These are phyloP conservation scores for Orthosia gothica DNA, from an alignment of 2,888 invertebrate genomes.

Conservation along the genomic window DNA sequence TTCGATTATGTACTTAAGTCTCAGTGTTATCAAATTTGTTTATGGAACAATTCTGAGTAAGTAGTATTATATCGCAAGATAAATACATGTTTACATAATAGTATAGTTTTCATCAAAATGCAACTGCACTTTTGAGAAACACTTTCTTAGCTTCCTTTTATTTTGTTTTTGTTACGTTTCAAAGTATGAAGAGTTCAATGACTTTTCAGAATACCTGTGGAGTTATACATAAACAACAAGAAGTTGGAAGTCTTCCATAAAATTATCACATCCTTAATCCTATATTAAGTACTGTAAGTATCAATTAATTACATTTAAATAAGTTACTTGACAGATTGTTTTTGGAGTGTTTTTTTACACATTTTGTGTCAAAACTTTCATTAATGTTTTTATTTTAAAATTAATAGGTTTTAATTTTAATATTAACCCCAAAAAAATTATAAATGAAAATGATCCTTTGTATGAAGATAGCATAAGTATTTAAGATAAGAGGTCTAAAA, in stretches of 20 bases:
- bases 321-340: not conserved
- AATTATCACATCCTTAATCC: constrained; percentile 8
- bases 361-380: not conserved
- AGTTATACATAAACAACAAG: constrained; percentile 51
- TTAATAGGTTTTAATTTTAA: not conserved
- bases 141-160: not conserved
- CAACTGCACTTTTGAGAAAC: constrained; percentile 33
- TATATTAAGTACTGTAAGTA: constrained; percentile 21
- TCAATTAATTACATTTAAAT: not conserved
- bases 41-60: constrained; percentile 48
- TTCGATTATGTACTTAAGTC: constrained; percentile 9
- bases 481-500: too few relatives aligned
- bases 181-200: constrained; percentile 23
- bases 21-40: constrained; percentile 11
- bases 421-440: not conserved
- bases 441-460: too few relatives aligned
- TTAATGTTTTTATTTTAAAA: not conserved
- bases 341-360: not conserved
- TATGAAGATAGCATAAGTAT: not conserved
- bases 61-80: constrained; percentile 64
- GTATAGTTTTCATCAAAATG: constrained; percentile 32
- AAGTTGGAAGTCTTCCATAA: constrained; percentile 48
- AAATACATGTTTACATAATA: constrained; percentile 82
- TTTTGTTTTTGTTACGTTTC: constrained; percentile 10
- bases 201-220: constrained; percentile 48